These are phyloP conservation scores for Solea solea DNA, from an alignment of 2,113 vertebrate species.

Conservation along the genomic window DNA sequence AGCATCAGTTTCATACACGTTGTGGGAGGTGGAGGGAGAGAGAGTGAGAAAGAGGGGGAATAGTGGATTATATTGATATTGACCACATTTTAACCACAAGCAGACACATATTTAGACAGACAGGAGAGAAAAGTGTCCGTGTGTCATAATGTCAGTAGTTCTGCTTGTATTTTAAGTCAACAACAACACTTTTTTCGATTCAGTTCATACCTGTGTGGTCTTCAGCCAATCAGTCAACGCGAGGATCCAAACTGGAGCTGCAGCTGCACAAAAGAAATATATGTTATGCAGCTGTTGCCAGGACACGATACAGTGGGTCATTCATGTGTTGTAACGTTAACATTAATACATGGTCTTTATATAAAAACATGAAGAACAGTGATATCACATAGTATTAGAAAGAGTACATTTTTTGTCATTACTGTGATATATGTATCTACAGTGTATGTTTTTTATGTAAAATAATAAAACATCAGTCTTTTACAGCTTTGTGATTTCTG, in stretches of 20 bases:
- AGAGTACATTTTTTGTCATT: background rate
- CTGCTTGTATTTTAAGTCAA: background rate
- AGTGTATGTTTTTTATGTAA: background rate
- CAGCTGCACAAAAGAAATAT: conserved; percentile 53
- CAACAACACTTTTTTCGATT: conserved; percentile 9
- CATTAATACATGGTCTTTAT: background rate
- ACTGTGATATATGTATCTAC: background rate
- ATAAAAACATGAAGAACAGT: conserved; percentile 11
- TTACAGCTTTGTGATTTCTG: background rate
- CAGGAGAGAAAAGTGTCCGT: background rate
- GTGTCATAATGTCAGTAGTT: background rate
- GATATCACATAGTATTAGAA: conserved; percentile 7
- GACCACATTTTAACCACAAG: conserved; percentile 24
- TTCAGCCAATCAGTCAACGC: conserved; percentile 29
- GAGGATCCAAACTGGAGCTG: conserved; percentile 38
- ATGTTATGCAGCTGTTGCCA: conserved; percentile 51
- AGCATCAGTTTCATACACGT: conserved; percentile 31
- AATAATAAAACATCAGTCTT: too few species aligned
- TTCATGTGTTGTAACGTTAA: conserved; percentile 10
- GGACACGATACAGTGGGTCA: conserved; percentile 39
- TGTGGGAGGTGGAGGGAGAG: conserved; percentile 9
- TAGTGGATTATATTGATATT: conserved; percentile 20
- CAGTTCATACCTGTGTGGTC: conserved; percentile 46
- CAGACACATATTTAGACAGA: conserved; percentile 5
- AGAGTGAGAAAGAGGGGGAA: background rate